Evolutionary conservation across 2,113 vertebrate species (phyloP).

Genomic region (Verasper variegatus): DNA sequence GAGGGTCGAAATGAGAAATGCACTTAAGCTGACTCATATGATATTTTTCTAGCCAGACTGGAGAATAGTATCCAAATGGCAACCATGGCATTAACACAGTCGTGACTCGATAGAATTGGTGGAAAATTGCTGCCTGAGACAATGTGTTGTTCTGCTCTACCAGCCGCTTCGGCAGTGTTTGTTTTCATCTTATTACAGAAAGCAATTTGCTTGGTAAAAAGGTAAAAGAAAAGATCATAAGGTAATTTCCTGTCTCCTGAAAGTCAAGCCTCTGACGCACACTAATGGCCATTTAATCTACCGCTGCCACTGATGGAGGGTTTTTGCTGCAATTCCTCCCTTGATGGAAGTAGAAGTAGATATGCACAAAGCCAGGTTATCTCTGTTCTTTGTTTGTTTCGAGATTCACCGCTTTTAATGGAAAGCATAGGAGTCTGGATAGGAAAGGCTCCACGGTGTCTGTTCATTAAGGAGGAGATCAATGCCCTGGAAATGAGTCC

Average conservation of each 20-base stretch:
- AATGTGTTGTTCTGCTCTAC: conserved; percentile 27
- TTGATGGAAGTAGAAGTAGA: conserved; percentile 25
- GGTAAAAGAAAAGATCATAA: conserved; percentile 43
- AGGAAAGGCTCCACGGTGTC: conserved; percentile 68
- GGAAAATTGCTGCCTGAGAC: conserved; percentile 8
- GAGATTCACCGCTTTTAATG: conserved; percentile 36
- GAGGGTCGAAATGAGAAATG: conserved; percentile 18
- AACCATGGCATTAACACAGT: conserved; percentile 1
- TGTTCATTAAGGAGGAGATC: conserved; percentile 72
- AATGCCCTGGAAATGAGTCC: conserved; percentile 69
- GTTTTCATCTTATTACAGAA: conserved; percentile 43
- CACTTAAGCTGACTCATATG: conserved; percentile 22
- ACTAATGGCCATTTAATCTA: conserved; percentile 60
- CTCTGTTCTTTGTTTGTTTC: conserved; percentile 48
- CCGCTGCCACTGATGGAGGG: conserved; percentile 17
- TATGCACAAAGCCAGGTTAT: conserved; percentile 31
- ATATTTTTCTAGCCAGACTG: not conserved
- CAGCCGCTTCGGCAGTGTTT: conserved; percentile 25
- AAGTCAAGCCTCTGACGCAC: conserved; percentile 44
- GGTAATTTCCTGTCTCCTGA: conserved; percentile 60
- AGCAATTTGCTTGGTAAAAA: conserved; percentile 32
- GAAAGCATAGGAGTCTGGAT: conserved; percentile 47
- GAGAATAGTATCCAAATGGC: conserved; percentile 9
- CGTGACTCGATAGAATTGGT: conserved; percentile 14
- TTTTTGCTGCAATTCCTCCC: conserved; percentile 12